Evolutionary conservation across 2,113 vertebrate species (phyloP).

Genomic region (Pyxicephalus adspersus): DNA sequence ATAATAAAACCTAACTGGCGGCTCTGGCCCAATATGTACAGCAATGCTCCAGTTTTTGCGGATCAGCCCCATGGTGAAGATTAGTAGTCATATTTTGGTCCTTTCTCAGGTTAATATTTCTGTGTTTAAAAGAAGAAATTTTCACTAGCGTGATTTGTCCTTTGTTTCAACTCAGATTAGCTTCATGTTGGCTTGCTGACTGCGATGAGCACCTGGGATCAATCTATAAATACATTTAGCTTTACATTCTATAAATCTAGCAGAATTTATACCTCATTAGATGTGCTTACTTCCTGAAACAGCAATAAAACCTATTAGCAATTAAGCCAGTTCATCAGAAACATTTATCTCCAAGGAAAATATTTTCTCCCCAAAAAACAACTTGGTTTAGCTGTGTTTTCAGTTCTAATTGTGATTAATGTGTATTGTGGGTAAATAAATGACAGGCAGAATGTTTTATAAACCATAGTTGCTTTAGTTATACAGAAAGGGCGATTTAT

Average conservation of each 20-base stretch:
- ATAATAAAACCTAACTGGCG: no score
- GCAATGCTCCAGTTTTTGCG: no score
- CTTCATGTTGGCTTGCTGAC: conserved; percentile 32
- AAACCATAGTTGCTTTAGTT: neutral
- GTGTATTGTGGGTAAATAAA: neutral
- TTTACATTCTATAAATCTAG: conserved; percentile 46
- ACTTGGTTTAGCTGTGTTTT: neutral
- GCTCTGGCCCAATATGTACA: no score
- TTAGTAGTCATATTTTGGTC: no score
- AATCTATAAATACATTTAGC: conserved; percentile 48
- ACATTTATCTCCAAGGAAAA: conserved; percentile 45
- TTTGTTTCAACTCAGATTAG: conserved; percentile 43
- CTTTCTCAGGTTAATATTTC: no score
- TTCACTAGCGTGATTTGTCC: conserved; percentile 13
- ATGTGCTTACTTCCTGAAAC: conserved; percentile 43
- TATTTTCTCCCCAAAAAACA: conserved; percentile 1
- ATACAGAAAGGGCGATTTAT: no score
- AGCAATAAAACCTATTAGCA: conserved; percentile 48
- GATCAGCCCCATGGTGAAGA: no score
- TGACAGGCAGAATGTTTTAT: neutral
- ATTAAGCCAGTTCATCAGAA: conserved; percentile 53
- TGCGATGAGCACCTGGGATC: conserved; percentile 48
- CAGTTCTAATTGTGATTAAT: conserved; percentile 35
- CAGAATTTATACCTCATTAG: conserved; percentile 53
- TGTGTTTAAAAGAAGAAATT: no score